These are phyloP conservation scores for Diarsia rubi DNA, from an alignment of 2,888 invertebrate genomes.

Conservation along the genomic window DNA sequence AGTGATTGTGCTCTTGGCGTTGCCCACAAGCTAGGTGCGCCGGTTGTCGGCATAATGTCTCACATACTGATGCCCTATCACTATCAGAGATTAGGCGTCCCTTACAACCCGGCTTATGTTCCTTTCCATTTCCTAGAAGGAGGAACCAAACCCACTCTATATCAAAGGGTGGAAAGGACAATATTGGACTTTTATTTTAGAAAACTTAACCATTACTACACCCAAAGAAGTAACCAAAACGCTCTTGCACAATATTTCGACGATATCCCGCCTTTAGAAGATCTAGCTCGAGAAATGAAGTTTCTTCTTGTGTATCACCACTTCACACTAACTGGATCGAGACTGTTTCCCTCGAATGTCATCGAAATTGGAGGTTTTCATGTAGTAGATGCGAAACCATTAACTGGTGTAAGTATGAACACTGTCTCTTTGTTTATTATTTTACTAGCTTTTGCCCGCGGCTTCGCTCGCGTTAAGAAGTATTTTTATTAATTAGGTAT, in stretches of 20 bases:
- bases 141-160: constrained; percentile 81
- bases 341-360: constrained; percentile 90
- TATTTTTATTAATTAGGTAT: no score
- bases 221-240: constrained; percentile 78
- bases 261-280: constrained; percentile 88
- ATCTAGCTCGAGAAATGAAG: constrained; percentile 90
- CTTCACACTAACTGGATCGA: constrained; percentile 91
- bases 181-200: constrained; percentile 79
- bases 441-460: no score
- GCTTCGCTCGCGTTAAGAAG: no score
- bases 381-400: constrained; percentile 82
- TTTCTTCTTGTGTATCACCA: constrained; percentile 92
- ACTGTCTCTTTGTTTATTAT: background rate
- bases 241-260: constrained; percentile 84
- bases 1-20: constrained; percentile 93
- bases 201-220: constrained; percentile 71
- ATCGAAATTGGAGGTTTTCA: constrained; percentile 92
- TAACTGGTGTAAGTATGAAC: constrained; percentile 85
- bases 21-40: constrained; percentile 91
- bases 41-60: constrained; percentile 91
- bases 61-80: constrained; percentile 92
- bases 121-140: constrained; percentile 89
- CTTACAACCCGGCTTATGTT: constrained; percentile 91
- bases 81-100: constrained; percentile 90
- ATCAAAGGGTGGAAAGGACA: constrained; percentile 81